These are phyloP conservation scores for Dicyrtomina minuta DNA, from an alignment of 2,888 invertebrate genomes.

Conservation along the genomic window DNA sequence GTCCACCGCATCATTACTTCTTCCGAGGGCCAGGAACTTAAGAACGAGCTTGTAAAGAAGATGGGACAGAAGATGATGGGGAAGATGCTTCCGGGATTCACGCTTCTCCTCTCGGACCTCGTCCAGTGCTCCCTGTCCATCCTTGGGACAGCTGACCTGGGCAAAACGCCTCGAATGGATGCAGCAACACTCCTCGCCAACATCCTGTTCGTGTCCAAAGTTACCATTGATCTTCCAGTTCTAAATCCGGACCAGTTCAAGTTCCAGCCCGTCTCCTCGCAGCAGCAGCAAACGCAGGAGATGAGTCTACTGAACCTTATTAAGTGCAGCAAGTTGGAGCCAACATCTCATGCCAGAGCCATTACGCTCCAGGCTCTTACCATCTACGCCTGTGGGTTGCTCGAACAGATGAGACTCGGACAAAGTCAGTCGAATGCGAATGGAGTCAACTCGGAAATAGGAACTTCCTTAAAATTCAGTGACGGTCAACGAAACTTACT, in stretches of 20 bases:
- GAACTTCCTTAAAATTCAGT: constrained; percentile 5
- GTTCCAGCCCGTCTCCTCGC: constrained; percentile 64
- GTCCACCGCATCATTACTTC: constrained; percentile 42
- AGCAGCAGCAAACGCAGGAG: constrained; percentile 79
- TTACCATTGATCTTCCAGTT: constrained; percentile 67
- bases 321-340: constrained; percentile 83
- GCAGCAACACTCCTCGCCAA: constrained; percentile 87
- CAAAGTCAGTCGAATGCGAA: constrained; percentile 28
- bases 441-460: constrained; percentile 42
- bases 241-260: constrained; percentile 68
- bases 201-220: constrained; percentile 76
- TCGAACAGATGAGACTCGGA: constrained; percentile 58
- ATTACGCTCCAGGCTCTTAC: constrained; percentile 85
- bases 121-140: constrained; percentile 87
- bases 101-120: constrained; percentile 81
- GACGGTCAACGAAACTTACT: constrained; percentile 66
- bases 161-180: constrained; percentile 79
- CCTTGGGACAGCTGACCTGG: constrained; percentile 75
- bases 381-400: constrained; percentile 70
- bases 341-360: constrained; percentile 68
- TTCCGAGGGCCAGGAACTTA: constrained; percentile 16
- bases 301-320: constrained; percentile 60
- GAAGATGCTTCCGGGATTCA: constrained; percentile 82
- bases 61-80: constrained; percentile 84
- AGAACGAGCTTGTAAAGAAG: constrained; percentile 71